Conservation (phyloP, 92 coral and sea anemone genomes). For the Phenganax marumi region DNA sequence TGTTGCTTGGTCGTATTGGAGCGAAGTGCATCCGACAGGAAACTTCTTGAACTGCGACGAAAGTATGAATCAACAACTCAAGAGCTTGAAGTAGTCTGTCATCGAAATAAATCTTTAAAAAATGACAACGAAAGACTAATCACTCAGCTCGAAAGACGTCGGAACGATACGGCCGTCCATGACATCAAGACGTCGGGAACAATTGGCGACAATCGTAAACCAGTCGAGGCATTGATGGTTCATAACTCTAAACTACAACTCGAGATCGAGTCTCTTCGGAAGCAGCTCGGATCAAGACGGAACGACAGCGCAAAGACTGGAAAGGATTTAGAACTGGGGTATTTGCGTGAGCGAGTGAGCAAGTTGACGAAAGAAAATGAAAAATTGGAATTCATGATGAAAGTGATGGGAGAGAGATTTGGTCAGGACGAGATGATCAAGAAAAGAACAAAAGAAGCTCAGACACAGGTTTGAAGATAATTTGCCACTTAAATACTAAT, state of each 20-base stretch:
- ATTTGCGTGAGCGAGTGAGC: slow-evolving; percentile 31
- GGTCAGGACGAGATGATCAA: neutral
- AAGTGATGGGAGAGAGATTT: slow-evolving; percentile 39
- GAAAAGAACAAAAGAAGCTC: neutral
- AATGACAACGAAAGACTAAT: slow-evolving; percentile 39
- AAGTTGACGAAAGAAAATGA: slow-evolving; percentile 35
- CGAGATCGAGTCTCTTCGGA: slow-evolving; percentile 22
- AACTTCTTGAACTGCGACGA: slow-evolving; percentile 44
- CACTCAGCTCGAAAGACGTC: slow-evolving; percentile 19
- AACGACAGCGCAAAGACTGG: slow-evolving; percentile 2
- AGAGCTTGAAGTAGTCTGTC: slow-evolving; percentile 60
- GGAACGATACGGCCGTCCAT: neutral
- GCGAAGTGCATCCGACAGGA: slow-evolving; percentile 12
- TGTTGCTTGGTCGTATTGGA: slow-evolving; percentile 78
- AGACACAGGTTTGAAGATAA: slow-evolving; percentile 4
- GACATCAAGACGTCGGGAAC: neutral
- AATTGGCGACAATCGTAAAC: neutral
- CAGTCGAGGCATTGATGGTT: slow-evolving; percentile 27
- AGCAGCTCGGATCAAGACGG: neutral
- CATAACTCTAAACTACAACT: slow-evolving; percentile 22
- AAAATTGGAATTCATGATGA: slow-evolving; percentile 41
- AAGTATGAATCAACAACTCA: slow-evolving; percentile 58
- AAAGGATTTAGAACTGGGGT: slow-evolving; percentile 23
- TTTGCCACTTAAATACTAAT: neutral
- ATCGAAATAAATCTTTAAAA: slow-evolving; percentile 47